Percentiles rank a stretch among this genome's conserved stretches.
Conservation (phyloP, 1,140 invertebrate species). For the Aphelinus certus region DNA sequence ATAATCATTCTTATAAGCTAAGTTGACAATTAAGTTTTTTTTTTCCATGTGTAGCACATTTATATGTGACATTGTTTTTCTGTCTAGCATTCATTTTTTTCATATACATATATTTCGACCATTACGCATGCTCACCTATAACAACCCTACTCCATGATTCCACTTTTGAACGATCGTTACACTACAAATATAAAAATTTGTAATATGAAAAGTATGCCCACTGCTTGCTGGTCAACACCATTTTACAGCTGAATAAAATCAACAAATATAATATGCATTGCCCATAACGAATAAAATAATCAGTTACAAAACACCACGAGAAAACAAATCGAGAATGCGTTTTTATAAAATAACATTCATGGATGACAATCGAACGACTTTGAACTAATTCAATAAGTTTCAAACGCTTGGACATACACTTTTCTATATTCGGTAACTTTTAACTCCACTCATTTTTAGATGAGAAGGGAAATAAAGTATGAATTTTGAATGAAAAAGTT, state of each 20-base stretch:
- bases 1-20: conserved; percentile 47
- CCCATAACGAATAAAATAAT: conserved; percentile 27
- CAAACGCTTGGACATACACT: conserved; percentile 12
- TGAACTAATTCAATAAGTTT: conserved; percentile 8
- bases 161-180: conserved; percentile 40
- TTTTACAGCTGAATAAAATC: conserved; percentile 28
- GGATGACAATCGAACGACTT: conserved; percentile 3
- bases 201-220: conserved; percentile 41
- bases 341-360: conserved; percentile 4
- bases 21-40: conserved; percentile 49
- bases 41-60: conserved; percentile 41
- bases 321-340: conserved; percentile 16
- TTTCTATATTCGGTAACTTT: conserved; percentile 26
- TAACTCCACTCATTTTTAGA: conserved; percentile 23
- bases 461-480: conserved; percentile 1
- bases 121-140: conserved; percentile 42
- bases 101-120: conserved; percentile 30
- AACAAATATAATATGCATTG: conserved; percentile 33
- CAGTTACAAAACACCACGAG: neutral
- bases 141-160: conserved; percentile 49
- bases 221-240: conserved; percentile 14
- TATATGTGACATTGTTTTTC: conserved; percentile 42
- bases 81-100: conserved; percentile 19
- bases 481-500: neutral
- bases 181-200: conserved; percentile 54